Percentiles rank a stretch among this genome's conserved stretches.
Evolutionary conservation across 2,113 vertebrate genomes (phyloP).

Genomic region (Meleagris gallopavo): DNA sequence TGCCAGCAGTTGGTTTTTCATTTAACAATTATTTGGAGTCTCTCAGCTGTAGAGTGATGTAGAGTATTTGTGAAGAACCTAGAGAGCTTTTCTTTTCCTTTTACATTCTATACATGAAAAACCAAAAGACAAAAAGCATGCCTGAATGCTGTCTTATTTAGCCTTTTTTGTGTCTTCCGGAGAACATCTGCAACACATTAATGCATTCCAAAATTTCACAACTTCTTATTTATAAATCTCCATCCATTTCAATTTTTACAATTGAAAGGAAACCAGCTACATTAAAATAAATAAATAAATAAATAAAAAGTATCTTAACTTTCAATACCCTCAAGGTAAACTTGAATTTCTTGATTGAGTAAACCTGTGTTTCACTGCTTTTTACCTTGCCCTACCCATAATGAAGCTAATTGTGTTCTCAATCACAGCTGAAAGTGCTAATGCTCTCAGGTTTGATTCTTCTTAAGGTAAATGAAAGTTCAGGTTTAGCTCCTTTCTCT

Average conservation of each 20-base stretch:
- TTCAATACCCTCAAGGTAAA: background rate
- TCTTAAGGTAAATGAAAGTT: background rate
- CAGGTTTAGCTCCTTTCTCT: fast-evolving
- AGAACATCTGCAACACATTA: background rate
- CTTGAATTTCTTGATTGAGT: background rate
- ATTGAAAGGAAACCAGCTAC: background rate
- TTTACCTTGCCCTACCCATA: background rate
- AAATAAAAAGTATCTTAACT: background rate
- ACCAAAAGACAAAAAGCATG: background rate
- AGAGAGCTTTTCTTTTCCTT: background rate
- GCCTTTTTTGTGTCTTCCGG: background rate
- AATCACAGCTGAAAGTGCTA: background rate
- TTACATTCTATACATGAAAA: background rate
- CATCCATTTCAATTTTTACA: background rate
- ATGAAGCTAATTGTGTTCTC: background rate
- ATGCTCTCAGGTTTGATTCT: background rate
- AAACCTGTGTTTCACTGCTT: background rate
- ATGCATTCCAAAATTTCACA: background rate
- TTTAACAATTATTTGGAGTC: background rate
- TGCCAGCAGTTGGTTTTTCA: background rate
- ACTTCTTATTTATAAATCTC: background rate
- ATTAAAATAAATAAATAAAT: no score
- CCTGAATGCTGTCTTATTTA: background rate
- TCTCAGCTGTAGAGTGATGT: background rate
- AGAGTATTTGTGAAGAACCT: background rate